Percentiles rank a stretch among this genome's conserved stretches.
phyloP scores from a whole-genome alignment of 2,888 invertebrate species.

The Anodontia alba region DNA sequence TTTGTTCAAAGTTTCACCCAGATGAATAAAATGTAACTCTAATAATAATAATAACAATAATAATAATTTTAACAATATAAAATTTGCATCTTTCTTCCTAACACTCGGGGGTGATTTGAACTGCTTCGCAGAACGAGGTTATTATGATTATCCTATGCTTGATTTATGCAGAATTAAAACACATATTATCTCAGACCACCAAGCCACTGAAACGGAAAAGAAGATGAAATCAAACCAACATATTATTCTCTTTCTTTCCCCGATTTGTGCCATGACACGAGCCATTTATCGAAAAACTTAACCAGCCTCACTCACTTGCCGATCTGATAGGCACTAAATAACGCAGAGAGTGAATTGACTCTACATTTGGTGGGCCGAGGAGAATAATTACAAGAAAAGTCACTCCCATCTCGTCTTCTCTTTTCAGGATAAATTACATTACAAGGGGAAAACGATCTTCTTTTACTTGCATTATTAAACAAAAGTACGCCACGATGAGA shows the following conservation, averaged over 20 bases:
- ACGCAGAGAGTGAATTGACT: slow-evolving; percentile 6
- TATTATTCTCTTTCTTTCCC: neutral
- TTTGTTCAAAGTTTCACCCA: too few species aligned
- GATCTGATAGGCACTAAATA: slow-evolving; percentile 15
- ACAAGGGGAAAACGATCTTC: neutral
- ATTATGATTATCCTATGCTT: too few species aligned
- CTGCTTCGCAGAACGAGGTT: too few species aligned
- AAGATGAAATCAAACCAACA: neutral
- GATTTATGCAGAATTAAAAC: too few species aligned
- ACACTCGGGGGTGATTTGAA: too few species aligned
- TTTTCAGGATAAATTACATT: neutral
- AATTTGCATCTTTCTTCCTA: too few species aligned
- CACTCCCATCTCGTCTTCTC: neutral
- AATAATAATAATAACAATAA: too few species aligned
- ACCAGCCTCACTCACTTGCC: slow-evolving; percentile 7
- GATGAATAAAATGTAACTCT: too few species aligned
- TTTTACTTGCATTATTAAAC: neutral
- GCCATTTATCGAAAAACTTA: slow-evolving; percentile 17
- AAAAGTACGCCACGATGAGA: neutral
- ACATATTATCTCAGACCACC: neutral
- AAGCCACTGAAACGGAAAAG: neutral
- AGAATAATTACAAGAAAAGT: slow-evolving; percentile 2
- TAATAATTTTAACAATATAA: too few species aligned
- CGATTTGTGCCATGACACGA: neutral
- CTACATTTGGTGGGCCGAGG: neutral